phyloP scores from a whole-genome alignment of 2,113 vertebrate genomes.

The Tichodroma muraria region DNA sequence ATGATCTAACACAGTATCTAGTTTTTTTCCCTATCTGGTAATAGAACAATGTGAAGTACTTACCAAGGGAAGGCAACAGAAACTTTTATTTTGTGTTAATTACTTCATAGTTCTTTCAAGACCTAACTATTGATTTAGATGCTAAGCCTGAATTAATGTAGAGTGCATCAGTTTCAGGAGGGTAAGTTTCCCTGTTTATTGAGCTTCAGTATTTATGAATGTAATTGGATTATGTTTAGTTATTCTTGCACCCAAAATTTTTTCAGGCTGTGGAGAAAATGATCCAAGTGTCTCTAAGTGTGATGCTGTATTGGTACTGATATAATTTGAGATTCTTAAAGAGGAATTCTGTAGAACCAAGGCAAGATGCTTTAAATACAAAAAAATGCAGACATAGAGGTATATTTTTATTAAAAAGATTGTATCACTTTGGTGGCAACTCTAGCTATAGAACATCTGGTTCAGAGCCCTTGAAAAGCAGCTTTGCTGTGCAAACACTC shows the following conservation, averaged over 20 bases:
- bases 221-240: not conserved
- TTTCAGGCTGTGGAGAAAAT: not conserved
- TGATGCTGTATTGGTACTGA: not conserved
- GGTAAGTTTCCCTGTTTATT: not conserved
- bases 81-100: not conserved
- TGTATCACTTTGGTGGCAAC: not conserved
- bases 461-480: not conserved
- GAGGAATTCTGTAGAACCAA: not conserved
- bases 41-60: not conserved
- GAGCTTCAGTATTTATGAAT: not conserved
- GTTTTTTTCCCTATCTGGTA: not conserved
- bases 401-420: not conserved
- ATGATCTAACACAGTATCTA: not conserved
- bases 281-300: not conserved
- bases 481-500: not conserved
- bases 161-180: not conserved
- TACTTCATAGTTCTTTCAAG: not conserved
- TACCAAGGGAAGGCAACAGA: not conserved
- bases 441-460: not conserved
- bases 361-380: not conserved
- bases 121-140: not conserved
- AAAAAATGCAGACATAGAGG: not conserved
- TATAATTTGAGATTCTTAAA: not conserved
- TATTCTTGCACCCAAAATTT: not conserved
- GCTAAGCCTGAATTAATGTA: not conserved